Conservation (phyloP, 2,888 invertebrate species). For the Dorcus hopei region DNA sequence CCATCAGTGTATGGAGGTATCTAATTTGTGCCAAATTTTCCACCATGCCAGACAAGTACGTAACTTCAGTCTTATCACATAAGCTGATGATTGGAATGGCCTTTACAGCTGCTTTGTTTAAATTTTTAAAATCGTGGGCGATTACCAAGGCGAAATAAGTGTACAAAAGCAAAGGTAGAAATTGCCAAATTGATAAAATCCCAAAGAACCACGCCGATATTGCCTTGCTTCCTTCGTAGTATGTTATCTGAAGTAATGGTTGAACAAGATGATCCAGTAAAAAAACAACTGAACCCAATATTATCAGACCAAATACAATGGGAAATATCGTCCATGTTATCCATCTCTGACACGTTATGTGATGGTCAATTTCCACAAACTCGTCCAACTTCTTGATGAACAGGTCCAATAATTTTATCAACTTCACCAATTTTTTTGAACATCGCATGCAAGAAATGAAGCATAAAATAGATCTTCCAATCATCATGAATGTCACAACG, state of each 20-base stretch:
- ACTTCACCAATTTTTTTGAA: slow-evolving; percentile 23
- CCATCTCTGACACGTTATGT: neutral
- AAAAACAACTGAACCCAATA: neutral
- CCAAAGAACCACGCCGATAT: slow-evolving; percentile 23
- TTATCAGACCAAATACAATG: slow-evolving; percentile 3
- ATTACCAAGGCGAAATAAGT: slow-evolving; percentile 27
- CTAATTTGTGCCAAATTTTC: slow-evolving; percentile 22
- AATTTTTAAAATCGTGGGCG: slow-evolving; percentile 20
- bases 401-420: slow-evolving; percentile 26
- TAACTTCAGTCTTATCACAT: slow-evolving; percentile 10
- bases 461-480: slow-evolving; percentile 21
- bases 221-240: slow-evolving; percentile 5
- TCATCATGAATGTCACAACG: slow-evolving; percentile 18
- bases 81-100: slow-evolving; percentile 6
- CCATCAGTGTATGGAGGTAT: slow-evolving; percentile 27
- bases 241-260: neutral
- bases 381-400: slow-evolving; percentile 23
- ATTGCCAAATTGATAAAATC: slow-evolving; percentile 28
- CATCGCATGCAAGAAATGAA: slow-evolving; percentile 19
- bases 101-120: slow-evolving; percentile 21
- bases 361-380: neutral
- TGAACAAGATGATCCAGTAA: neutral
- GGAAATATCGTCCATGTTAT: slow-evolving; percentile 9
- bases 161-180: slow-evolving; percentile 29
- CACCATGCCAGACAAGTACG: slow-evolving; percentile 14